Conservation (phyloP, 2,797 vertebrate genomes). For the Serranus cabrilla region DNA sequence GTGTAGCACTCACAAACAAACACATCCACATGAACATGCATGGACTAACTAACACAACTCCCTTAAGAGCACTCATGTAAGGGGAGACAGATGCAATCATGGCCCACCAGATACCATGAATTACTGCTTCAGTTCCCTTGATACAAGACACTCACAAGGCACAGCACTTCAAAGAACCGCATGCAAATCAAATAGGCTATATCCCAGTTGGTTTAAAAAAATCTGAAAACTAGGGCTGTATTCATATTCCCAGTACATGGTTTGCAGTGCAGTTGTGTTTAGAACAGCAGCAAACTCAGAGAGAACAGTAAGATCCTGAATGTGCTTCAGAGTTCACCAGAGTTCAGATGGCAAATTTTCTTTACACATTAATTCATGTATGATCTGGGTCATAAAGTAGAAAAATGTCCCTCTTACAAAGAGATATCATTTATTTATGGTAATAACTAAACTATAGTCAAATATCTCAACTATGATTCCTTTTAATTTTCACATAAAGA, state of each 20-base stretch:
- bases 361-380: background rate
- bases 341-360: constrained; percentile 8
- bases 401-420: constrained; percentile 1
- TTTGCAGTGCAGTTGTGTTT: constrained; percentile 10
- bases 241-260: constrained; percentile 27
- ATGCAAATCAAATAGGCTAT: constrained; percentile 63
- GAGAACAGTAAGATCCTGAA: background rate
- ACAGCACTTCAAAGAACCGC: constrained; percentile 58
- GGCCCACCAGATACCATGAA: constrained; percentile 50
- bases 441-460: constrained; percentile 11
- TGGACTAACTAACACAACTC: constrained; percentile 34
- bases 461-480: constrained; percentile 1
- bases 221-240: constrained; percentile 25
- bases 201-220: constrained; percentile 26
- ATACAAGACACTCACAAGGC: constrained; percentile 63
- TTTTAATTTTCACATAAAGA: constrained; percentile 20
- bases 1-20: constrained; percentile 22
- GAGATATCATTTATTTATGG: background rate
- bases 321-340: constrained; percentile 16
- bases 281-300: constrained; percentile 1
- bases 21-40: constrained; percentile 32
- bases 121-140: constrained; percentile 54
- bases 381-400: background rate
- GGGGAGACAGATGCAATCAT: constrained; percentile 65
- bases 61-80: constrained; percentile 46